Evolutionary conservation across 1,140 invertebrate genomes (phyloP).

Genomic region (Aporrectodea caliginosa): DNA sequence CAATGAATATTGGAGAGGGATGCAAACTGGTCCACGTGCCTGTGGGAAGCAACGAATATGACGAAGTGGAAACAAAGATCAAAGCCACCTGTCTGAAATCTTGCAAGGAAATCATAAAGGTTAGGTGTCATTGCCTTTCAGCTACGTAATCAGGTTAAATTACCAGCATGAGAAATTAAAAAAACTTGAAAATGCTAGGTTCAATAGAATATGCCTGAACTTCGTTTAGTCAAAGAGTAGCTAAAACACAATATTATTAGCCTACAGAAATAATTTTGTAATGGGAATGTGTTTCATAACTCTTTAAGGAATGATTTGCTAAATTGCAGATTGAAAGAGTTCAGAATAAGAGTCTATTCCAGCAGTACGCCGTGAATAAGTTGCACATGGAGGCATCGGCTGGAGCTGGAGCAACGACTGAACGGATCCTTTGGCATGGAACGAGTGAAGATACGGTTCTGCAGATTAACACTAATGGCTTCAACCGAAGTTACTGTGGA

Average conservation of each 20-base stretch:
- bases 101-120: background rate
- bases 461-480: slow-evolving; percentile 29
- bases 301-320: background rate
- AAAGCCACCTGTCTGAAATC: background rate
- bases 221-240: too few species aligned
- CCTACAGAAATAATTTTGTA: too few species aligned
- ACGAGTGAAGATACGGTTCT: slow-evolving; percentile 17
- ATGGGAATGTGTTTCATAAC: background rate
- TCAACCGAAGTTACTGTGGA: slow-evolving; percentile 35
- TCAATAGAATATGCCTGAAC: too few species aligned
- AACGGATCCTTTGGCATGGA: slow-evolving; percentile 31
- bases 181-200: too few species aligned
- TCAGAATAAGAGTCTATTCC: slow-evolving; percentile 24
- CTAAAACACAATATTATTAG: too few species aligned
- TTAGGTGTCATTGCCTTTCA: too few species aligned
- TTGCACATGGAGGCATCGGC: slow-evolving; percentile 26
- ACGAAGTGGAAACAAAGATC: background rate
- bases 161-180: too few species aligned
- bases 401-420: background rate
- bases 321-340: slow-evolving; percentile 19
- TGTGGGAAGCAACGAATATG: background rate
- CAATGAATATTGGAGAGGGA: background rate
- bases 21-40: background rate
- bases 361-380: slow-evolving; percentile 12
- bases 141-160: too few species aligned